phyloP scores from a whole-genome alignment of 2,113 vertebrate genomes.

The Brienomyrus brachyistius region DNA sequence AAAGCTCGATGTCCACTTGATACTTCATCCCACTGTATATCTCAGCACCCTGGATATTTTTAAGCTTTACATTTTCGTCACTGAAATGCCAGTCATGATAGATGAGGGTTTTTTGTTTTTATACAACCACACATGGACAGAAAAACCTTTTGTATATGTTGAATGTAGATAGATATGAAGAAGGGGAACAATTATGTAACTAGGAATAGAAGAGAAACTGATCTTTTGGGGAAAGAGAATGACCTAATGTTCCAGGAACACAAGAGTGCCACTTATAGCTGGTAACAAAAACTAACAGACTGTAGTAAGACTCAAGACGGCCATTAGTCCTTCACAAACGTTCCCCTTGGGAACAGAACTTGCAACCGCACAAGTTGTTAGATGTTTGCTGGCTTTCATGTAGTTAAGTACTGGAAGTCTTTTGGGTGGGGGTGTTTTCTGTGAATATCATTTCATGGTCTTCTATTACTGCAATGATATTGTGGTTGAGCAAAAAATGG shows the following conservation, averaged over 20 bases:
- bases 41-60: background rate
- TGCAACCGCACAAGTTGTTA: background rate
- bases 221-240: constrained; percentile 23
- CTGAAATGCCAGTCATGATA: background rate
- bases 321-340: constrained; percentile 33
- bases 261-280: constrained; percentile 28
- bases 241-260: constrained; percentile 32
- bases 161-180: constrained; percentile 6
- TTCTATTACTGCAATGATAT: background rate
- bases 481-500: background rate
- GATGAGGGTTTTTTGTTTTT: background rate
- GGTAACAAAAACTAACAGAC: constrained; percentile 32
- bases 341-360: constrained; percentile 22
- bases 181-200: constrained; percentile 24
- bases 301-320: constrained; percentile 22
- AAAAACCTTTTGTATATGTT: constrained; percentile 14
- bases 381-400: background rate
- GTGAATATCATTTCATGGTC: constrained; percentile 1
- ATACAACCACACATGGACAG: background rate
- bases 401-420: background rate
- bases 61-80: background rate
- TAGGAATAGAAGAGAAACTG: constrained; percentile 27
- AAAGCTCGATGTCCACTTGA: background rate
- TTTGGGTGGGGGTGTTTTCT: background rate
- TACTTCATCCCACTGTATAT: background rate